phyloP scores from a whole-genome alignment of 2,888 invertebrate genomes.

The Pseudoips prasinana region DNA sequence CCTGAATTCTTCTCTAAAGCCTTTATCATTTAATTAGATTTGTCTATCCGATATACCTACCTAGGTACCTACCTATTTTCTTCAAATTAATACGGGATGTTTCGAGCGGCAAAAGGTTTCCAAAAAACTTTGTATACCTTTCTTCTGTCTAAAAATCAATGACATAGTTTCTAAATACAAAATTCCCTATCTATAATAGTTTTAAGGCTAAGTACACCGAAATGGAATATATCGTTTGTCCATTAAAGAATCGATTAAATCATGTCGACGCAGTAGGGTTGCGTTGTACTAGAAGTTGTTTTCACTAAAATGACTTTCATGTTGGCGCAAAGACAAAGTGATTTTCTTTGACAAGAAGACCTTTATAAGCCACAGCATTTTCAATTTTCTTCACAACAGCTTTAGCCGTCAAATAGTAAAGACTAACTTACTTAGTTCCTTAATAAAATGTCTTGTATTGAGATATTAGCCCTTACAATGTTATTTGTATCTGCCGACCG shows the following conservation, averaged over 20 bases:
- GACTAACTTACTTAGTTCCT: slow-evolving; percentile 1
- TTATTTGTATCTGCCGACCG: slow-evolving; percentile 42
- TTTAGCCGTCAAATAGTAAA: slow-evolving; percentile 11
- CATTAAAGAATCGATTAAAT: slow-evolving; percentile 33
- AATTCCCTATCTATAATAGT: too few species aligned
- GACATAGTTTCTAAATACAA: too few species aligned
- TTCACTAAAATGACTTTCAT: slow-evolving; percentile 50
- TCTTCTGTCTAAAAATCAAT: too few species aligned
- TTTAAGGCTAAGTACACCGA: too few species aligned
- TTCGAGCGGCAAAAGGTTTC: too few species aligned
- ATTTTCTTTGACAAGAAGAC: slow-evolving; percentile 6
- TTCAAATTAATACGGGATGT: too few species aligned
- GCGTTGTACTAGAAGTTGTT: slow-evolving; percentile 33
- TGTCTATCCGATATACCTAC: too few species aligned
- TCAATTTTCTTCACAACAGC: slow-evolving; percentile 16
- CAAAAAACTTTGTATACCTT: too few species aligned
- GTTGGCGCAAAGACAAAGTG: slow-evolving; percentile 24
- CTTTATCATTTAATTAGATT: too few species aligned
- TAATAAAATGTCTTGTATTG: slow-evolving; percentile 36
- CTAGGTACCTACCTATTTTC: too few species aligned
- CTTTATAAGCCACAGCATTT: slow-evolving; percentile 20
- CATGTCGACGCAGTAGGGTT: slow-evolving; percentile 33
- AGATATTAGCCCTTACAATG: slow-evolving; percentile 33
- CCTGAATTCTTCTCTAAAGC: too few species aligned
- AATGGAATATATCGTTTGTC: too few species aligned